Conservation (phyloP, 2,888 invertebrate genomes). For the Rotaria sp. region DNA sequence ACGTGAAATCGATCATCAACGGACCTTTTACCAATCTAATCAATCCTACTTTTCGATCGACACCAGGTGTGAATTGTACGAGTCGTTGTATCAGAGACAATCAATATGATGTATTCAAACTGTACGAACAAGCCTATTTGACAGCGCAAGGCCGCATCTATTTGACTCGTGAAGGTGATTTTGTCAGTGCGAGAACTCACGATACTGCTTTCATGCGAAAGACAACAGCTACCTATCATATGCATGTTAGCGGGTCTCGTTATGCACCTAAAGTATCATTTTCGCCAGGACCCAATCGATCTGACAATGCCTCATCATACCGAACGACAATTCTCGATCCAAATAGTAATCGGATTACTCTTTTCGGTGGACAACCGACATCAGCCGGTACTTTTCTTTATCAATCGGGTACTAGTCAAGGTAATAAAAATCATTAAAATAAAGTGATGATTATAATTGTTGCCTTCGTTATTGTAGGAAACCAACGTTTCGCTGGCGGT, state of each 20-base stretch:
- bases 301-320: neutral
- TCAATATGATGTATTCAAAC: neutral
- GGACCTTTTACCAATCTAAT: neutral
- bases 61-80: neutral
- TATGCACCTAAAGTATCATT: neutral
- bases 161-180: conserved; percentile 12
- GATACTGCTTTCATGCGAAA: neutral
- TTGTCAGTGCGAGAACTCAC: neutral
- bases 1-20: neutral
- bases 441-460: neutral
- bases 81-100: neutral
- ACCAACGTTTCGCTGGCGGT: neutral
- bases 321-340: neutral
- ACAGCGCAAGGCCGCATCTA: neutral
- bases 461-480: neutral
- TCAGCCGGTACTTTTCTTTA: neutral
- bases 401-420: neutral
- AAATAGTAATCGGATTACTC: neutral
- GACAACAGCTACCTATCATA: neutral
- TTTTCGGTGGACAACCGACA: neutral
- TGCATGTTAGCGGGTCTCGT: neutral
- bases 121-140: neutral
- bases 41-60: neutral
- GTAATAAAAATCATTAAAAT: no score
- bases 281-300: neutral